Evolutionary conservation across 1,140 invertebrate genomes (phyloP).

Genomic region (Bombus waltoni): DNA sequence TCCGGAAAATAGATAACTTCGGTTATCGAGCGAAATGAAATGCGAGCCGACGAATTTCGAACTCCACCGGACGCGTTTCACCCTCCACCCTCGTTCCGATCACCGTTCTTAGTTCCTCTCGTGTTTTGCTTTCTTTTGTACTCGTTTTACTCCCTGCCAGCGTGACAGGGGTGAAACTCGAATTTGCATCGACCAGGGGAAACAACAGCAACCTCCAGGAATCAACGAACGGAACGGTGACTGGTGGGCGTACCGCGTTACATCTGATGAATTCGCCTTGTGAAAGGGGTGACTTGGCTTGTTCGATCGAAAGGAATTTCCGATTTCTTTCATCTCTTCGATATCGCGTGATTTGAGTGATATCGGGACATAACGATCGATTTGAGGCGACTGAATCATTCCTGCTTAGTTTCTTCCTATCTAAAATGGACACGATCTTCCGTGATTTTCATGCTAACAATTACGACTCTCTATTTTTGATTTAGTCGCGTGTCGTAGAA

Average conservation of each 20-base stretch:
- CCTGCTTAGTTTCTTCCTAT: background rate
- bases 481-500: no score
- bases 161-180: background rate
- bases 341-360: no score
- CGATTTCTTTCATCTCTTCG: background rate
- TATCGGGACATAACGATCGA: background rate
- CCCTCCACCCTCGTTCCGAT: background rate
- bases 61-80: background rate
- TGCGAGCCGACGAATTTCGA: constrained; percentile 26
- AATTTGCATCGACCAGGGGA: constrained; percentile 12
- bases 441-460: no score
- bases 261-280: background rate
- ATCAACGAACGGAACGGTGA: background rate
- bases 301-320: background rate
- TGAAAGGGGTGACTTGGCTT: background rate
- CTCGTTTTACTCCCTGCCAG: no score
- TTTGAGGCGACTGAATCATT: background rate
- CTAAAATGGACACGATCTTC: no score
- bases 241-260: background rate
- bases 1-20: constrained; percentile 45
- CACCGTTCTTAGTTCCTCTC: background rate
- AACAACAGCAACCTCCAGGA: background rate
- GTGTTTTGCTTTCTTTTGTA: background rate
- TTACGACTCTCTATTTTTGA: no score
- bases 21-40: constrained; percentile 46